Percentiles rank a stretch among this genome's conserved stretches.
Conservation (phyloP, 2,888 invertebrate genomes). For the Tillus elongatus region DNA sequence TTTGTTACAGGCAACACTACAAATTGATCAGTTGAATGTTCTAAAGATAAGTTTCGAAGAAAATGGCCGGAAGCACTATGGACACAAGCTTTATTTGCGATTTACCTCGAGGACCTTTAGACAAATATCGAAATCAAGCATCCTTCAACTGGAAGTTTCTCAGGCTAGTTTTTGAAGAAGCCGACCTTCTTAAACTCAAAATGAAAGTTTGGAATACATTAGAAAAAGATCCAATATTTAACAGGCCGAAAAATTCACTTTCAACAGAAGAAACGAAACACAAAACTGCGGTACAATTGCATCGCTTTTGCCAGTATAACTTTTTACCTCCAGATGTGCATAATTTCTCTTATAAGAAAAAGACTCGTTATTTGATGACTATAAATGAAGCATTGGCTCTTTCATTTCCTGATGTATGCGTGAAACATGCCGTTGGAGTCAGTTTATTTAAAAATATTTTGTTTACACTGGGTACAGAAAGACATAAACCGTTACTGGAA, state of each 20-base stretch:
- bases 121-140: slow-evolving; percentile 66
- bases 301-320: slow-evolving; percentile 55
- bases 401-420: slow-evolving; percentile 62
- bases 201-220: slow-evolving; percentile 69
- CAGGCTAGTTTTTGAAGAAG: slow-evolving; percentile 68
- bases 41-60: too few species aligned
- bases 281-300: slow-evolving; percentile 57
- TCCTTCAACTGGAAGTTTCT: slow-evolving; percentile 83
- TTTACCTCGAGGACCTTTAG: slow-evolving; percentile 67
- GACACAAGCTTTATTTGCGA: slow-evolving; percentile 58
- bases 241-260: slow-evolving; percentile 51
- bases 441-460: slow-evolving; percentile 67
- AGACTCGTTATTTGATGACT: slow-evolving; percentile 67
- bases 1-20: too few species aligned
- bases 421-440: slow-evolving; percentile 69
- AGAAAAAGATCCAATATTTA: slow-evolving; percentile 72
- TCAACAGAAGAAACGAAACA: slow-evolving; percentile 66
- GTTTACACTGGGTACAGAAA: slow-evolving; percentile 64
- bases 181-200: slow-evolving; percentile 65
- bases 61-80: slow-evolving; percentile 11
- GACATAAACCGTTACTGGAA: slow-evolving; percentile 60
- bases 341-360: slow-evolving; percentile 52
- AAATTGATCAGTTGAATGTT: too few species aligned
- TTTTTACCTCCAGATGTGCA: slow-evolving; percentile 57
- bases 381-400: slow-evolving; percentile 66